A percentile compares a stretch with the other conserved stretches of the same genome.
Conservation (phyloP, 2,888 invertebrate genomes). For the Oscheius onirici region DNA sequence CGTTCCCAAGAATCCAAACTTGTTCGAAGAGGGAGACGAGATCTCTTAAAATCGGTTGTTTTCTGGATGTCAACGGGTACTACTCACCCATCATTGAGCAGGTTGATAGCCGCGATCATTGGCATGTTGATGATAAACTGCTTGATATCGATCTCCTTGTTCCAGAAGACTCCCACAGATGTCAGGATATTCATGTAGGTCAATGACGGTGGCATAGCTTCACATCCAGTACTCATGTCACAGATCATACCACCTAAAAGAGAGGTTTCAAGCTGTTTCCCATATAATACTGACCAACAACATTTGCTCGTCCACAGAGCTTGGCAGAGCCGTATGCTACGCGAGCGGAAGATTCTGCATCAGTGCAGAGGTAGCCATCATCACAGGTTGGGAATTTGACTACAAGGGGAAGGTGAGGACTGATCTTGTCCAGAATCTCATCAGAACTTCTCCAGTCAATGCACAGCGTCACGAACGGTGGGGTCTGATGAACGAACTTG, state of each 20-base stretch:
- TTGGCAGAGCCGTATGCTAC: conserved; percentile 61
- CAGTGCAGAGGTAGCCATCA: conserved; percentile 64
- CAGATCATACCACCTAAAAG: conserved; percentile 62
- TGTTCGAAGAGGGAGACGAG: conserved; percentile 65
- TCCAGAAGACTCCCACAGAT: conserved; percentile 63
- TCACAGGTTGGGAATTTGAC: conserved; percentile 62
- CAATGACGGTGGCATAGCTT: conserved; percentile 66
- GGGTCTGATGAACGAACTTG: conserved; percentile 38
- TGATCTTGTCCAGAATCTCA: conserved; percentile 52
- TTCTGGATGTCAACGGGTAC: background rate
- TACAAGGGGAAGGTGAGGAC: conserved; percentile 57
- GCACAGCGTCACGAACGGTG: conserved; percentile 62
- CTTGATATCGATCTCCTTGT: conserved; percentile 55
- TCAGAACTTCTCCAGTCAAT: conserved; percentile 60
- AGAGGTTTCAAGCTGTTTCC: background rate
- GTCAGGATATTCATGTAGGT: conserved; percentile 62
- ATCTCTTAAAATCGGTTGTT: conserved; percentile 44
- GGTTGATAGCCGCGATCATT: conserved; percentile 62
- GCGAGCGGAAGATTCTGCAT: conserved; percentile 64
- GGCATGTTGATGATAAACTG: conserved; percentile 63
- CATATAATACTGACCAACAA: conserved; percentile 40
- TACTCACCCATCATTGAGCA: conserved; percentile 59
- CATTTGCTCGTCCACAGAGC: conserved; percentile 48
- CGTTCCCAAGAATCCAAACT: conserved; percentile 60
- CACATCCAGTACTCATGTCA: conserved; percentile 66